A percentile compares a stretch with the other conserved stretches of the same genome.
phyloP scores from a whole-genome alignment of 2,797 vertebrate species.

The Tenualosa thibaudeaui region DNA sequence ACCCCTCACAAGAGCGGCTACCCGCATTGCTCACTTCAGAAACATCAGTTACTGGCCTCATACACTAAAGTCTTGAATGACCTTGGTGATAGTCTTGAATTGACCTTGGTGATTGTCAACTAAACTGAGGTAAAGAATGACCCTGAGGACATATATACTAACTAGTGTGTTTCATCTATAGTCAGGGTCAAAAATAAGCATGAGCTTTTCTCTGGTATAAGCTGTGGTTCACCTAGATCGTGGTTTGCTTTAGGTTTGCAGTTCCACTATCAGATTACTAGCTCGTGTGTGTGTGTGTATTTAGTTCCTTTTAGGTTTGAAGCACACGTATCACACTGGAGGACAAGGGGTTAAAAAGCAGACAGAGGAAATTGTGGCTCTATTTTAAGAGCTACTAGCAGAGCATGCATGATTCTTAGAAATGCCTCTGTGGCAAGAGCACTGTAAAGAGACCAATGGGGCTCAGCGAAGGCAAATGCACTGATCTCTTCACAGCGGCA shows the following conservation, averaged over 20 bases:
- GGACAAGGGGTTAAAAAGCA: conserved; percentile 5
- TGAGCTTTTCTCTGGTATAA: no score
- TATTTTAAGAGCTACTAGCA: conserved; percentile 52
- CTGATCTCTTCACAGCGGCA: background rate
- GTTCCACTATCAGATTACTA: background rate
- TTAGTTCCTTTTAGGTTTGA: background rate
- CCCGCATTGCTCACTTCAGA: no score
- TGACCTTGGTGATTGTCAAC: no score
- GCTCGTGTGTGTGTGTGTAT: background rate
- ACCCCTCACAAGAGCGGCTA: no score
- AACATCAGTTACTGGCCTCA: no score
- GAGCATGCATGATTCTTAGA: conserved; percentile 60
- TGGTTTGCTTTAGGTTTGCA: background rate
- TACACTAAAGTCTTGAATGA: no score
- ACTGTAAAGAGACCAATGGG: background rate
- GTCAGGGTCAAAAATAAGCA: no score
- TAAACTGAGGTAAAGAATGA: no score
- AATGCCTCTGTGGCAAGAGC: conserved; percentile 52
- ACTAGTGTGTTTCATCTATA: no score
- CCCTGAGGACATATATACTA: no score
- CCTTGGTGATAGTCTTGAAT: no score
- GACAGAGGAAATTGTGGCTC: conserved; percentile 54
- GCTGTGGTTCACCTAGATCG: no score
- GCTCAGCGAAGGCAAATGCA: conserved; percentile 28
- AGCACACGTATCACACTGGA: background rate